phyloP scores from a whole-genome alignment of 2,113 vertebrate species.

The Sceloporus undulatus region DNA sequence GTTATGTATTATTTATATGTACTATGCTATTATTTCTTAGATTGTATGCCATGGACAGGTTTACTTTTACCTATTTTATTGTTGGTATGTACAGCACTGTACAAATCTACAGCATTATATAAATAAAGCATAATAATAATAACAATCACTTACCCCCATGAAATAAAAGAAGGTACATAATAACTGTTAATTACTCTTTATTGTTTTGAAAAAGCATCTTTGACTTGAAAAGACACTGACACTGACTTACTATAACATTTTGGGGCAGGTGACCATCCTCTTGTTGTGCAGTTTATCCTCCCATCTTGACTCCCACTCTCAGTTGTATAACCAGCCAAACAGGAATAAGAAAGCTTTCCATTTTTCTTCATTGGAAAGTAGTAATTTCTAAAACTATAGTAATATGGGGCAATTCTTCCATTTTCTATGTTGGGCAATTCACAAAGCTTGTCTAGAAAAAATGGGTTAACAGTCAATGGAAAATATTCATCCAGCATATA shows the following conservation, averaged over 20 bases:
- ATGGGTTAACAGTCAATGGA: background rate
- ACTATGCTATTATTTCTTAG: too few relatives aligned
- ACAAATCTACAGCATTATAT: too few relatives aligned
- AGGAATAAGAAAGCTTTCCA: slow-evolving; percentile 70
- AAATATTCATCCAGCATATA: background rate
- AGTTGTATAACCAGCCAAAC: slow-evolving; percentile 74
- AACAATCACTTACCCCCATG: too few relatives aligned
- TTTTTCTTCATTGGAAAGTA: slow-evolving; percentile 77
- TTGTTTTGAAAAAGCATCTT: background rate
- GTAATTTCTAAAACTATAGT: slow-evolving; percentile 75
- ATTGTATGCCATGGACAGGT: too few relatives aligned
- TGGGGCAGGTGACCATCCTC: slow-evolving; percentile 76
- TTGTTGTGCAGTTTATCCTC: slow-evolving; percentile 66
- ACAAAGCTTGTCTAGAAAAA: slow-evolving; percentile 75
- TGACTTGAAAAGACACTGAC: background rate
- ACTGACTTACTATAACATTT: slow-evolving; percentile 76
- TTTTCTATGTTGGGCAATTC: slow-evolving; percentile 74
- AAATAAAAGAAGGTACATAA: background rate
- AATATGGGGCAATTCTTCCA: slow-evolving; percentile 76
- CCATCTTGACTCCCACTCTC: slow-evolving; percentile 68
- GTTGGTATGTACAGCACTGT: too few relatives aligned
- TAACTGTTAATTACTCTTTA: background rate
- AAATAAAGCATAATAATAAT: too few relatives aligned
- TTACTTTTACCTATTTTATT: too few relatives aligned
- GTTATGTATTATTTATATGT: too few relatives aligned